A percentile compares a stretch with the other conserved stretches of the same genome.
phyloP scores from a whole-genome alignment of 2,797 vertebrate species.

The Martes flavigula region DNA sequence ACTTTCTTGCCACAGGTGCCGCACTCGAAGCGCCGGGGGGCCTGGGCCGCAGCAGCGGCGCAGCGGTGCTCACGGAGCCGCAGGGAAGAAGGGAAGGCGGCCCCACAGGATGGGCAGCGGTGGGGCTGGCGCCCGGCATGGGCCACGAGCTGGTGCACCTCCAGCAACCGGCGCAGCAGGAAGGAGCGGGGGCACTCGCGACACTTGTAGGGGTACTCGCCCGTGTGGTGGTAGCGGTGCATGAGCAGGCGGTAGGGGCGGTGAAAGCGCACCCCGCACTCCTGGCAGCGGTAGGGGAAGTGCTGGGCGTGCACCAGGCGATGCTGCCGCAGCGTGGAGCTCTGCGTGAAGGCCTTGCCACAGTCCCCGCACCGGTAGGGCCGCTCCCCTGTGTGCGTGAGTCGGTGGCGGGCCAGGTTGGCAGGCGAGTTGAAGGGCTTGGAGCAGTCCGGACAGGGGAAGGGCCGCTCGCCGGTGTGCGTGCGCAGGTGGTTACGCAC shows the following conservation, averaged over 20 bases:
- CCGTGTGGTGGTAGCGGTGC: slow-evolving; percentile 91
- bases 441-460: slow-evolving; percentile 90
- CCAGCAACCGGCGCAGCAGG: slow-evolving; percentile 91
- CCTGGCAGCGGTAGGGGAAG: slow-evolving; percentile 88
- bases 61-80: slow-evolving; percentile 91
- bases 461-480: slow-evolving; percentile 94
- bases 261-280: slow-evolving; percentile 92
- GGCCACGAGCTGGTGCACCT: slow-evolving; percentile 91
- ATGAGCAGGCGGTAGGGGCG: slow-evolving; percentile 86
- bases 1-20: slow-evolving; percentile 83
- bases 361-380: slow-evolving; percentile 91
- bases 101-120: slow-evolving; percentile 87
- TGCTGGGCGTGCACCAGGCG: slow-evolving; percentile 87
- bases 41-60: slow-evolving; percentile 86
- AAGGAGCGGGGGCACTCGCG: slow-evolving; percentile 91
- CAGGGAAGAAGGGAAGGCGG: slow-evolving; percentile 89
- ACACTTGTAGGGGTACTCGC: slow-evolving; percentile 92
- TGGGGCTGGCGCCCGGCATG: slow-evolving; percentile 90
- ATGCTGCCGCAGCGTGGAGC: slow-evolving; percentile 91
- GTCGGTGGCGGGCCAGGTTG: slow-evolving; percentile 93
- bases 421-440: slow-evolving; percentile 94
- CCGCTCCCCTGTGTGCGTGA: slow-evolving; percentile 91
- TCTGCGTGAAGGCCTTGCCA: slow-evolving; percentile 87
- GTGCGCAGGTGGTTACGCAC: slow-evolving; percentile 93
- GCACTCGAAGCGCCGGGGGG: slow-evolving; percentile 88